Base-by-base conservation (phyloP, 2,888 invertebrate genomes). In the Cactoblastis cactorum region DNA sequence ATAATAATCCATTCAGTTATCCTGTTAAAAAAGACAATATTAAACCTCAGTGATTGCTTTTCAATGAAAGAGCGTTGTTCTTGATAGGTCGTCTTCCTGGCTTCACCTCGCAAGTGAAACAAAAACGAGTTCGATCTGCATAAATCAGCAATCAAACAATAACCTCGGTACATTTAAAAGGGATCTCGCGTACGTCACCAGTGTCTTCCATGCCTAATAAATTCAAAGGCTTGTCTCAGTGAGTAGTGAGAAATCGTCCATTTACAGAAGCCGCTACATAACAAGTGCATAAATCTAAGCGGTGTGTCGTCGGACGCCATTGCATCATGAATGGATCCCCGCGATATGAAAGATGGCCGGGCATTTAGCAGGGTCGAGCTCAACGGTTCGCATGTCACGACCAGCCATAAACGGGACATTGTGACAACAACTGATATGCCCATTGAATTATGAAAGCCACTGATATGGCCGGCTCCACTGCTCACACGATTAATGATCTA, bases 271-370 rank as follows among this genome's bases (percentile, higher is more conserved):
- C 85, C 82, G 85, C 77, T 74, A 73, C 63, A 71, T 77, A 77
- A 80, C 72, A 67, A 65, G 71, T 61, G 74, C 77, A 88, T 88
- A 88, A 88, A 88, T 88, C 88, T 86, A 83, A 78, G 72, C 71
- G 70, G 61, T 78, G 81, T 83, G 84, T 85, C 84, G 71, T 77
- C 67, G 67, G 63, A 69, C 69, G 69, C 70, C 65, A 62, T 59
- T 65, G 57, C 65, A 59, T 71, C 76, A 67, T 85, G 82, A 86
- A 87, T 84, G 80, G 83, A 61, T 52, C 53, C 62, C 55, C 61
- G 56, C 63, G 69, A 73, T 84, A 88, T 87, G 88, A 87, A 69
- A 77, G 85, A 87, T 86, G 76, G 72, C 67, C 77, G 61, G 57
- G 69, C 67, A 68, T 71, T 72, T 69, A 67, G 61, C 69, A 64